Base-by-base conservation (phyloP, 1,140 invertebrate genomes). In the Philopotamus ludificatus region DNA sequence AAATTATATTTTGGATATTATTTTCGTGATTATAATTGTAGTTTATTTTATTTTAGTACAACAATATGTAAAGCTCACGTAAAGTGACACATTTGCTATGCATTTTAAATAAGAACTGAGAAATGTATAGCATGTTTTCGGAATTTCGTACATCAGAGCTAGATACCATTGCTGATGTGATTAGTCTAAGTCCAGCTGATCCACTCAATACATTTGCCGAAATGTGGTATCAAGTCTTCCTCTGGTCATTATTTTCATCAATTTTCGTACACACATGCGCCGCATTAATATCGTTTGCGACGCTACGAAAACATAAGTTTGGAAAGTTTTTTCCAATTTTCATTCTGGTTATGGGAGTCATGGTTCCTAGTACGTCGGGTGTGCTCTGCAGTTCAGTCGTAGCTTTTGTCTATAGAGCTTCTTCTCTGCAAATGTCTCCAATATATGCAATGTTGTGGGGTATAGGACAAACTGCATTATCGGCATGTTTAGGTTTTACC, bases 171-270 rank as follows among this genome's bases (percentile, higher is more conserved):
- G 81, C 81, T 65, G 79, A 85, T 74, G 85, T 87, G 73, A 78
- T 87, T 73, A 82, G 80, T 67, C 77, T 87, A 54, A 83, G 83
- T 70, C 79, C 81, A 53, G 78, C 81, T 55, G 83, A 85, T 71
- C 79, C 81, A 23, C 78, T 87, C 49, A 83, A 86, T 74, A 86
- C 84, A 39, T 87, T 89, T 81, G 77, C 85, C 82, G 94, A 95
- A 78, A 97, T 97, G 89, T 97, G 94, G 94, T 97, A 96, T 77
- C 90, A 94, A 72, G 88, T 97, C 71, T 95, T 95, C 82, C 80
- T 97, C 59, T 97, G 93, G 93, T 92, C 93, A 15, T 81, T 97
- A 71, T 93, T 95, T 75, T 95, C 94, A 12, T 97, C 94, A 20
- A 85, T 96, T 72, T 87, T 97, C 74, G 91, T 97, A 49, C 94